Conservation (phyloP, 2,113 vertebrate species). For the Lophochroa leadbeateri region DNA sequence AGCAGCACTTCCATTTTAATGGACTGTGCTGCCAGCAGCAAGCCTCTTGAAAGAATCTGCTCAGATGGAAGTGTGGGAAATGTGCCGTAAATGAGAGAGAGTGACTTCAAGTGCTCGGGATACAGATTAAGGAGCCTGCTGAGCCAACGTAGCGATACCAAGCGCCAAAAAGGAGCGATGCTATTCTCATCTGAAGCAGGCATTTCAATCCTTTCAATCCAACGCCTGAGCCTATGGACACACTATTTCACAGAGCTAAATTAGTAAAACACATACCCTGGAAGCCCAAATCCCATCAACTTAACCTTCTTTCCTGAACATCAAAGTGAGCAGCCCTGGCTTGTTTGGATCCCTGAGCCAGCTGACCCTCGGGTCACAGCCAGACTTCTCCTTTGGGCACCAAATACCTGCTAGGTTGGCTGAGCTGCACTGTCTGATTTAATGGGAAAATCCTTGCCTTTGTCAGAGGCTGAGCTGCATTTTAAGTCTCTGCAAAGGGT, state of each 20-base stretch:
- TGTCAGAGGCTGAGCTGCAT: neutral
- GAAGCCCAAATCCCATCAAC: neutral
- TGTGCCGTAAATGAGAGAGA: neutral
- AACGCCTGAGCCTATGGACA: neutral
- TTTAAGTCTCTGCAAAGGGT: neutral
- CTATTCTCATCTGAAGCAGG: neutral
- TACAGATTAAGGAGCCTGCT: neutral
- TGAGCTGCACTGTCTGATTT: slow-evolving; percentile 7
- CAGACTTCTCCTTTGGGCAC: neutral
- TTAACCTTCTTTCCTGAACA: neutral
- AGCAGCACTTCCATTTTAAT: neutral
- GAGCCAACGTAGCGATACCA: neutral
- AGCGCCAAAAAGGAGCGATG: neutral
- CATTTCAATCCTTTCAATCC: neutral
- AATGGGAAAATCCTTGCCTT: slow-evolving; percentile 39
- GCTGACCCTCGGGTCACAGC: neutral
- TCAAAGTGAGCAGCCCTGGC: neutral
- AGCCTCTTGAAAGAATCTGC: neutral
- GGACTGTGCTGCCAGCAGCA: neutral
- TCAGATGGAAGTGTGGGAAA: neutral
- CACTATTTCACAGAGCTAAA: neutral
- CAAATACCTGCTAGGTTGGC: slow-evolving; percentile 3
- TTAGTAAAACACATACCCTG: neutral
- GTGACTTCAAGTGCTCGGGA: neutral
- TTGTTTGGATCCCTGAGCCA: neutral